These are phyloP conservation scores for Carpatolechia fugitivella DNA, from an alignment of 2,888 invertebrate species.

Conservation along the genomic window DNA sequence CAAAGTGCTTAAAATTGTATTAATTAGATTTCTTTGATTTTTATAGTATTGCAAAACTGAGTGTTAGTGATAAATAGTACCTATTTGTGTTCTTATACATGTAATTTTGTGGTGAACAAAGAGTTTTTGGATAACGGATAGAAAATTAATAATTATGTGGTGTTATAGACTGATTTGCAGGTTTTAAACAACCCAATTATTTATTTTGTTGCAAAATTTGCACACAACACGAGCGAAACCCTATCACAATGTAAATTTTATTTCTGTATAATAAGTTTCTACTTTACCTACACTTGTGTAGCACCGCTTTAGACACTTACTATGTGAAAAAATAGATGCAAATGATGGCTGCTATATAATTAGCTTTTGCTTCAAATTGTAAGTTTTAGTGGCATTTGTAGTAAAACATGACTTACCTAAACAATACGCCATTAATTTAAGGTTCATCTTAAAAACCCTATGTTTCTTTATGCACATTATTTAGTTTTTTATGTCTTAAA, in stretches of 20 bases:
- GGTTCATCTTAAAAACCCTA: no score
- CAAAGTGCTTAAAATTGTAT: no score
- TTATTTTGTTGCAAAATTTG: conserved; percentile 61
- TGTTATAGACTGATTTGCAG: conserved; percentile 57
- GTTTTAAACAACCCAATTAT: conserved; percentile 57
- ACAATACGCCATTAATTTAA: no score
- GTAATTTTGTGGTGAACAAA: background rate
- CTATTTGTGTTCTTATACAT: background rate
- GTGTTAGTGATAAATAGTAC: background rate
- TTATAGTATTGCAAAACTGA: no score
- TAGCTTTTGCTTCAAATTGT: conserved; percentile 46
- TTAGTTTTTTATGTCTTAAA: no score
- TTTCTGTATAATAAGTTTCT: conserved; percentile 49
- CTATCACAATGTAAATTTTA: conserved; percentile 64
- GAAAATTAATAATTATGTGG: conserved; percentile 39
- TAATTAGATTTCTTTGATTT: no score
- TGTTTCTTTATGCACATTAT: no score
- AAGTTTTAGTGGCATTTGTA: conserved; percentile 35
- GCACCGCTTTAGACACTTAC: conserved; percentile 59
- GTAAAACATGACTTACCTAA: no score
- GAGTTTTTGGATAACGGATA: background rate
- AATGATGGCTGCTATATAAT: background rate
- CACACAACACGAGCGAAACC: conserved; percentile 68
- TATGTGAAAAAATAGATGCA: conserved; percentile 18
- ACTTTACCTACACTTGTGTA: conserved; percentile 50